Percentiles rank a stretch among this genome's conserved stretches.
phyloP scores from a whole-genome alignment of 1,140 invertebrate species.

The Lepidurus couesii region DNA sequence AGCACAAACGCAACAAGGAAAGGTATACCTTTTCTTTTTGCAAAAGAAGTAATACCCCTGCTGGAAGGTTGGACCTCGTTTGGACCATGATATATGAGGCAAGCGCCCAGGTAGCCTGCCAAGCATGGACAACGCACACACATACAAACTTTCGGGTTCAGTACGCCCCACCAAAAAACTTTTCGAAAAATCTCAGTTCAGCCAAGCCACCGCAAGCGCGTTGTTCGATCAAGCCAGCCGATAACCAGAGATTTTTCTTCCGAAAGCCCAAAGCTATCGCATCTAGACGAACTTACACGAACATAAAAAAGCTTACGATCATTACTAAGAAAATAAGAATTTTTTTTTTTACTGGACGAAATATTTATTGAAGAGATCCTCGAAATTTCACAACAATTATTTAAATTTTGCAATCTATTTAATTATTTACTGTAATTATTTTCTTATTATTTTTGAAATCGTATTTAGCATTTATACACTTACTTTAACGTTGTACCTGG shows the following conservation, averaged over 20 bases:
- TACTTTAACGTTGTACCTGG: too few relatives aligned
- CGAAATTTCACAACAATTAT: too few relatives aligned
- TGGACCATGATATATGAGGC: constrained; percentile 18
- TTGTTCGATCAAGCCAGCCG: background rate
- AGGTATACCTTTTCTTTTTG: background rate
- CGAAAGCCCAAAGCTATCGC: too few relatives aligned
- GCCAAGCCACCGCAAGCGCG: background rate
- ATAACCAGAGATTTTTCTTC: background rate
- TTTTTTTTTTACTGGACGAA: too few relatives aligned
- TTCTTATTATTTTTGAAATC: too few relatives aligned
- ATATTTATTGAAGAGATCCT: too few relatives aligned
- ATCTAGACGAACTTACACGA: too few relatives aligned
- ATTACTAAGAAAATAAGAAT: too few relatives aligned
- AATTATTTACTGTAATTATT: too few relatives aligned
- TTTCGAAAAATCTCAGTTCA: background rate
- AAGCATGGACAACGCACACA: background rate
- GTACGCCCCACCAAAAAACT: constrained; percentile 13
- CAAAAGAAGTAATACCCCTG: background rate
- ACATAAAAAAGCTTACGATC: too few relatives aligned
- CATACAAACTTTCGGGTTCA: background rate
- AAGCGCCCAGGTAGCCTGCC: constrained; percentile 13
- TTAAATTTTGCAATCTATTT: too few relatives aligned
- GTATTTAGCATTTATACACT: too few relatives aligned
- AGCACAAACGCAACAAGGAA: background rate
- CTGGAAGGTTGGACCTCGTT: constrained; percentile 7